A percentile compares a stretch with the other conserved stretches of the same genome.
Conservation (phyloP, 2,113 vertebrate species). For the Oncorhynchus gorbuscha region DNA sequence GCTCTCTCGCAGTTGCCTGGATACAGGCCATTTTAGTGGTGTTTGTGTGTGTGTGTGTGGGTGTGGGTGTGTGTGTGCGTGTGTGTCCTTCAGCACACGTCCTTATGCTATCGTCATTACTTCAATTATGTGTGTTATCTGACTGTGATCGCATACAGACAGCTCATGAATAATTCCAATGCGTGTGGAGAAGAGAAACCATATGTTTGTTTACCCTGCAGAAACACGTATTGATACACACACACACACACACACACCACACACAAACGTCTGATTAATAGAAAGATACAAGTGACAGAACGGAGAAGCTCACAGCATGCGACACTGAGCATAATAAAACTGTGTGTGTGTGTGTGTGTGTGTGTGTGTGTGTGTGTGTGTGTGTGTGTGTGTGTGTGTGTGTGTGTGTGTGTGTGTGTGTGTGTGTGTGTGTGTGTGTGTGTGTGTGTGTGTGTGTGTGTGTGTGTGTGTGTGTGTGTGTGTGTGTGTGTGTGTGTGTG, state of each 20-base stretch:
- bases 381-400: no score
- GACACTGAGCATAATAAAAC: slow-evolving; percentile 26
- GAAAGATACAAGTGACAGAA: neutral
- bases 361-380: no score
- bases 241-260: slow-evolving; percentile 41
- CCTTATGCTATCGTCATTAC: slow-evolving; percentile 29
- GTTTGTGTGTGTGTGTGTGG: slow-evolving; percentile 6
- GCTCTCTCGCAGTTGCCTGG: neutral
- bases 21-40: neutral
- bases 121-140: slow-evolving; percentile 55
- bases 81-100: neutral
- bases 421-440: neutral
- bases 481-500: neutral
- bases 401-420: neutral
- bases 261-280: slow-evolving; percentile 27
- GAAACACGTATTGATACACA: slow-evolving; percentile 27
- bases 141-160: slow-evolving; percentile 40
- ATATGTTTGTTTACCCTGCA: slow-evolving; percentile 55
- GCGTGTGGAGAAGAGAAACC: slow-evolving; percentile 40
- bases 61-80: slow-evolving; percentile 1
- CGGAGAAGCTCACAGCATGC: neutral
- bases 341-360: no score
- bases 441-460: neutral
- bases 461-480: neutral
- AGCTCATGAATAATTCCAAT: slow-evolving; percentile 61